Conservation (phyloP, 2,797 vertebrate species). For the Argya squamiceps region DNA sequence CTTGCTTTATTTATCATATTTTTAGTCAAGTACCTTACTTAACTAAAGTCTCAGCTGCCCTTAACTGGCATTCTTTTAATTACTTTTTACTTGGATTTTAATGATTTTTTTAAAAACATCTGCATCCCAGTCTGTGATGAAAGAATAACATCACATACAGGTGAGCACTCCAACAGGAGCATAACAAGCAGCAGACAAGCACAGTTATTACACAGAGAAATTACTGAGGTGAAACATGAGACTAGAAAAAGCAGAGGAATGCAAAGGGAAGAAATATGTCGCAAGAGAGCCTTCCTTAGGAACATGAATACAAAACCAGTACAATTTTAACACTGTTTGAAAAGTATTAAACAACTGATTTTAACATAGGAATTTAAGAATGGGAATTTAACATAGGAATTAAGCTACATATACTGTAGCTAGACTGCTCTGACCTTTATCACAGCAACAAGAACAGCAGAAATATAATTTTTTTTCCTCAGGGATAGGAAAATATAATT, state of each 20-base stretch:
- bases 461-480: background rate
- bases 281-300: background rate
- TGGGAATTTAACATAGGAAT: background rate
- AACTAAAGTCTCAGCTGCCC: background rate
- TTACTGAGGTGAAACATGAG: background rate
- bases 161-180: background rate
- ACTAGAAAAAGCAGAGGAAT: background rate
- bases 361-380: background rate
- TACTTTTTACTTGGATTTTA: background rate
- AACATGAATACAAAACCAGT: background rate
- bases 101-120: background rate
- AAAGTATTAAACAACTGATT: background rate
- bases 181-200: background rate
- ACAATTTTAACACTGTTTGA: background rate
- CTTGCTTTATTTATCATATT: background rate
- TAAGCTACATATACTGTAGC: background rate
- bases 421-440: background rate
- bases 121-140: background rate
- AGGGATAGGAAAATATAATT: constrained; percentile 58
- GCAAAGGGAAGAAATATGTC: background rate
- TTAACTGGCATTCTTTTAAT: background rate
- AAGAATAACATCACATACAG: background rate
- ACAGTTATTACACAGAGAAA: background rate
- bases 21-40: background rate
- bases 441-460: background rate